Evolutionary conservation across 2,113 vertebrate genomes (phyloP), one percentile per base, ranked within the genome.

Genomic region (Epinephelus cyanopodus): DNA sequence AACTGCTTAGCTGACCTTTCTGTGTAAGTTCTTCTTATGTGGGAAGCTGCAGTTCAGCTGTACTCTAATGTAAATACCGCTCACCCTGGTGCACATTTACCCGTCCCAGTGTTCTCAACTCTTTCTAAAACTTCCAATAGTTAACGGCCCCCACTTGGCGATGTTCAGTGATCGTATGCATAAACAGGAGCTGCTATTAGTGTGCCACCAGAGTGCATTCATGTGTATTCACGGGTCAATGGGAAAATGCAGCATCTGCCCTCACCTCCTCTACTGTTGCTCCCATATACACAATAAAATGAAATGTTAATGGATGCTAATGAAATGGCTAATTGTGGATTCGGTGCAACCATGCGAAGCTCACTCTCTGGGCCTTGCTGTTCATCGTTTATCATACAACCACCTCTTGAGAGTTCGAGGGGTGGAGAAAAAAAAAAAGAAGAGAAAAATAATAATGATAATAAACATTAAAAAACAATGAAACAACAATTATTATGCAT

Each of bases 271-370:
- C 81, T 66, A 58, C 86, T 73, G 81, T 83, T 86, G 89, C 88
- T 89, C 91, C 84, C 89, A 54, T 85, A 89, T 87, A 93, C 88
- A 91, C 90, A 84, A 90, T 91, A 87, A 93, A 94, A 94, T 94
- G 88, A 94, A 95, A 95, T 94, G 92, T 92, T 94, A 95, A 95
- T 94, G 86, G 90, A 93, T 95, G 91, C 92, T 95, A 94, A 95
- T 95, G 91, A 94, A 93, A 93, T 92, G 87, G 91, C 91, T 95
- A 96, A 95, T 93, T 93, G 92, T 89, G 82, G 90, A 95, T 94
- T 92, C 92, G 77, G 90, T 77, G 90, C 93, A 92, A 64, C 86
- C 91, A 87, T 86, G 89, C 89, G 70, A 69, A 84, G 74, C 89
- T 83, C 77, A 42, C 84, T 86, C 87, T 89, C 86, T 86, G 69